Evolutionary conservation across 1,140 invertebrate genomes (phyloP).

Genomic region (Sminthurides bifidus): DNA sequence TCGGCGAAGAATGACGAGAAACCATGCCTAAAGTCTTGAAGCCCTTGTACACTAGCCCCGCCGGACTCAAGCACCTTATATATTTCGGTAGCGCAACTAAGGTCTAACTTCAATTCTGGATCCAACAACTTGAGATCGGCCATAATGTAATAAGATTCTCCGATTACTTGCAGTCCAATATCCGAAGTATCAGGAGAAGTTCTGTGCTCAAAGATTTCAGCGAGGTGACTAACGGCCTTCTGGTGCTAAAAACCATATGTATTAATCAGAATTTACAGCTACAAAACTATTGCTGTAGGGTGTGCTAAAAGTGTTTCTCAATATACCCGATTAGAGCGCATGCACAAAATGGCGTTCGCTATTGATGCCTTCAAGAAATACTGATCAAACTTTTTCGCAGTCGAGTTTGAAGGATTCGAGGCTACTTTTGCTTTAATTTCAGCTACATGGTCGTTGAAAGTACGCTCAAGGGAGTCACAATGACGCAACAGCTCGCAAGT

Average conservation of each 20-base stretch:
- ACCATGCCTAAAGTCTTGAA: neutral
- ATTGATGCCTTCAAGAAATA: neutral
- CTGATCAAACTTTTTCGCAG: neutral
- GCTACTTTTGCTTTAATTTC: too few relatives aligned
- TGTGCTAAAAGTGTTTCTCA: too few relatives aligned
- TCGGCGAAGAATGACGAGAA: neutral
- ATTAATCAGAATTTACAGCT: neutral
- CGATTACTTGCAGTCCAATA: neutral
- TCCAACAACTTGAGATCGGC: neutral
- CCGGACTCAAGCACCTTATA: neutral
- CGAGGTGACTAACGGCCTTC: neutral
- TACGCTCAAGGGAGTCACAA: too few relatives aligned
- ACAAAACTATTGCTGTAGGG: too few relatives aligned
- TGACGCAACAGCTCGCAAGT: too few relatives aligned
- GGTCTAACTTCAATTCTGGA: neutral
- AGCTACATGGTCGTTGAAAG: too few relatives aligned
- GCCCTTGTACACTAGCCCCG: neutral
- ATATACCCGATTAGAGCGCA: neutral
- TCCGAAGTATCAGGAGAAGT: neutral
- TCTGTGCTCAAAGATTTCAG: neutral
- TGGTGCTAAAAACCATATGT: neutral
- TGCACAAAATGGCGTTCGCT: neutral
- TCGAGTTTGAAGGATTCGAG: neutral
- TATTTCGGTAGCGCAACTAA: neutral
- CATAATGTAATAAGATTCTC: neutral